Percentiles rank a stretch among this genome's conserved stretches.
Evolutionary conservation across 1,140 invertebrate genomes (phyloP).

Genomic region (Solenopsis invicta): DNA sequence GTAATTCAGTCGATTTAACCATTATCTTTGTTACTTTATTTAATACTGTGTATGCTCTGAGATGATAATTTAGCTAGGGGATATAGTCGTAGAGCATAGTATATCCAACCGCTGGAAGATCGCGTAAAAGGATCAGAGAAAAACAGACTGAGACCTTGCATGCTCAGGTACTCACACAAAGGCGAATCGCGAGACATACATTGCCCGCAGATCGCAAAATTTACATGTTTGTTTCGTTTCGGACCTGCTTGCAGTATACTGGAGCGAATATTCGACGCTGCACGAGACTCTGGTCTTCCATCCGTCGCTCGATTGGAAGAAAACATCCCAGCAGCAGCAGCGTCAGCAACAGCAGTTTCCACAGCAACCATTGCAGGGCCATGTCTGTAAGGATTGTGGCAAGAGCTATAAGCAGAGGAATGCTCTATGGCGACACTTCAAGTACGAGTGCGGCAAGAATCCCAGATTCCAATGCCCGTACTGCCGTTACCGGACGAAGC

Average conservation of each 20-base stretch:
- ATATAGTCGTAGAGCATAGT: slow-evolving; percentile 38
- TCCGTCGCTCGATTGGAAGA: slow-evolving; percentile 13
- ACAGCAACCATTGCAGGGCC: slow-evolving; percentile 50
- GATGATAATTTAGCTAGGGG: not conserved
- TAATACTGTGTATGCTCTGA: not conserved
- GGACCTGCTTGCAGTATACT: slow-evolving; percentile 53
- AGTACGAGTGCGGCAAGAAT: slow-evolving; percentile 88
- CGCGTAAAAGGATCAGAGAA: slow-evolving; percentile 10
- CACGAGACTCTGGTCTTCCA: slow-evolving; percentile 9
- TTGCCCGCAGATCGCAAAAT: slow-evolving; percentile 16
- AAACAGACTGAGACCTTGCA: slow-evolving; percentile 35
- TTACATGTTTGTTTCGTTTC: slow-evolving; percentile 53
- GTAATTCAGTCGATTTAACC: not conserved
- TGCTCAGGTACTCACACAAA: slow-evolving; percentile 17
- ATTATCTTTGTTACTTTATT: not conserved
- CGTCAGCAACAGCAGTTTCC: slow-evolving; percentile 9
- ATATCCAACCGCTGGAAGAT: slow-evolving; percentile 35
- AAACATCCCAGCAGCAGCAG: slow-evolving; percentile 6
- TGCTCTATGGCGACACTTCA: slow-evolving; percentile 84
- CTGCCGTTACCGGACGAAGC: slow-evolving; percentile 87
- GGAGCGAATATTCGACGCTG: slow-evolving; percentile 24
- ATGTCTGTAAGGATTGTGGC: slow-evolving; percentile 77
- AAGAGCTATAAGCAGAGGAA: slow-evolving; percentile 86
- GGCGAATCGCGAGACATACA: not conserved
- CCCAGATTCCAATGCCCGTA: slow-evolving; percentile 88